A percentile compares a stretch with the other conserved stretches of the same genome.
Evolutionary conservation across 2,797 vertebrate genomes (phyloP).

Genomic region (Carcharodon carcharias): DNA sequence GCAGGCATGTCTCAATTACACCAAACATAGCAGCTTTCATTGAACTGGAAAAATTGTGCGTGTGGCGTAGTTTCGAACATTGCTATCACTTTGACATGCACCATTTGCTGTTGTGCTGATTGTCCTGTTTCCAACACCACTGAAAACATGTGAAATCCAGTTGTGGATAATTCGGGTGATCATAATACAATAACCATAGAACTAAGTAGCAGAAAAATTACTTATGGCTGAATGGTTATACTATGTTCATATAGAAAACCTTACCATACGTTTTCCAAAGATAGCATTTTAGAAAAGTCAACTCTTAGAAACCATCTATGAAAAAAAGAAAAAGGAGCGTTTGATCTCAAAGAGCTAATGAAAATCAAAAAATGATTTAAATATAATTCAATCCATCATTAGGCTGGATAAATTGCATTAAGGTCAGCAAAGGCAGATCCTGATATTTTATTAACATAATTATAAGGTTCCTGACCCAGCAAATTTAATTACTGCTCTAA

Average conservation of each 20-base stretch:
- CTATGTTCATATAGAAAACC: neutral
- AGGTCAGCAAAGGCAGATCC: conserved; percentile 13
- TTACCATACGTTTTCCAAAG: neutral
- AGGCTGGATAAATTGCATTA: conserved; percentile 23
- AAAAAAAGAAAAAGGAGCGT: neutral
- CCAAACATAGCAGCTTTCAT: conserved; percentile 19
- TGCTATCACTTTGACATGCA: neutral
- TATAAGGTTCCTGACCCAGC: conserved; percentile 36
- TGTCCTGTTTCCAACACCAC: neutral
- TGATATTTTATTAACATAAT: conserved; percentile 37
- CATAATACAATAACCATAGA: neutral
- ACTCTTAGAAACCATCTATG: neutral
- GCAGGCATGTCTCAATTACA: conserved; percentile 33
- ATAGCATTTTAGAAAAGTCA: neutral
- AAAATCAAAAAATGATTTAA: neutral
- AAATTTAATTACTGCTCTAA: conserved; percentile 39
- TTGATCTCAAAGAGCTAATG: conserved; percentile 11
- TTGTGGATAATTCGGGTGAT: neutral
- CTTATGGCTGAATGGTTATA: neutral
- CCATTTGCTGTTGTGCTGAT: conserved; percentile 19
- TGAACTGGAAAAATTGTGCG: neutral
- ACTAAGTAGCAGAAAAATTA: neutral
- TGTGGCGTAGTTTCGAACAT: neutral
- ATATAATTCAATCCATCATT: conserved; percentile 7
- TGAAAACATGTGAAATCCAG: neutral